These are phyloP conservation scores for Heterochromis multidens DNA, from an alignment of 2,113 vertebrate genomes.

Conservation along the genomic window DNA sequence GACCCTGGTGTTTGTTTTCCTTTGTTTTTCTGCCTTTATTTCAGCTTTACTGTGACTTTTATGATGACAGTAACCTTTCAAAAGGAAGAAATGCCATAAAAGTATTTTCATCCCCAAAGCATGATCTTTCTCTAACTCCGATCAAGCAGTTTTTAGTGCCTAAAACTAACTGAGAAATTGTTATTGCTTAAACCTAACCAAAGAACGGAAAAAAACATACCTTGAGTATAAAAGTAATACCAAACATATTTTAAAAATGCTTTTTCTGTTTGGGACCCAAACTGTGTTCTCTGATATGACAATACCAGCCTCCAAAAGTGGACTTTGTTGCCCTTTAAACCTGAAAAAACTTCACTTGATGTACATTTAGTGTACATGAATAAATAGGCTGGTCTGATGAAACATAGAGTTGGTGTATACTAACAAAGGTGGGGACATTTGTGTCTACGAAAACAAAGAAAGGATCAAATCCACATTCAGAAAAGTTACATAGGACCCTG, in stretches of 20 bases:
- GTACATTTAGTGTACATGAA: not conserved
- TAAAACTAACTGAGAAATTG: no score
- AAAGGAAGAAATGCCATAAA: not conserved
- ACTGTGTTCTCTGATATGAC: not conserved
- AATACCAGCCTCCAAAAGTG: not conserved
- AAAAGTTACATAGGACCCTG: not conserved
- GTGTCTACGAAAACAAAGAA: not conserved
- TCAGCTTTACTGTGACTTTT: not conserved
- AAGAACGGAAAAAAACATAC: not conserved
- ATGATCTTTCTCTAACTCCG: no score
- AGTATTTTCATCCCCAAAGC: no score
- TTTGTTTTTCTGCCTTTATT: not conserved
- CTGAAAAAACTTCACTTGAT: not conserved
- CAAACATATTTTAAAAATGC: no score
- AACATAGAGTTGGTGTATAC: not conserved
- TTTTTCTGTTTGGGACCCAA: not conserved
- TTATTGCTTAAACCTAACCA: not conserved
- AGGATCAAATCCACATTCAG: not conserved
- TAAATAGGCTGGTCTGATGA: not conserved
- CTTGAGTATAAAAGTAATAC: no score
- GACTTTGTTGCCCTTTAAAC: not conserved
- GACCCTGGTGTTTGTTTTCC: not conserved
- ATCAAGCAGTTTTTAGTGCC: no score
- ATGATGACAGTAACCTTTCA: no score
- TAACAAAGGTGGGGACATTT: fast-evolving